Evolutionary conservation across 1,140 invertebrate species (phyloP), one percentile per base, ranked within the genome.

Genomic region (Drosophila eugracilis): DNA sequence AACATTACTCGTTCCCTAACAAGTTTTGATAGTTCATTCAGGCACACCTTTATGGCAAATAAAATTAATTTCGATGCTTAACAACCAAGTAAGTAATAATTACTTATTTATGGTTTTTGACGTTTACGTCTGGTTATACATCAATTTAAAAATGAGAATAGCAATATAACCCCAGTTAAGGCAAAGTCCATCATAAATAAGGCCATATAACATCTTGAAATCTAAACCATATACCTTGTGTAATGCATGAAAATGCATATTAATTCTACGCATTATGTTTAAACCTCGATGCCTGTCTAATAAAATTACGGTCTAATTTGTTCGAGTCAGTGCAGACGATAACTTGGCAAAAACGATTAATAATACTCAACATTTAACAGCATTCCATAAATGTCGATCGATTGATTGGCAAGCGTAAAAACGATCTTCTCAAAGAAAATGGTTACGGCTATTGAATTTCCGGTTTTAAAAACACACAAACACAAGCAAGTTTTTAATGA

Each of bases 381-480:
- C 52, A 42, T 42, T 54, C 52, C 52, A 21, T 24, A 65, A 62
- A 48, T 30, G 39, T 47, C 59, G n/a, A 26, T 58, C 22, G 21
- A 6, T 57, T n/a, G 12, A 65, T 44, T 22, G 21, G 22, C 21
- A 45, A 22, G 21, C 2, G 41, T n/a, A 7, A 9, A 10, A 45
- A 5, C 15, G 5, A 42, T 36, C 34, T 47, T 1, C 26, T 36
- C 22, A 12, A 34, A 34, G 58, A 57, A 63, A 63, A 54, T 37
- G n/a, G 19, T 17, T 24, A 15, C 44, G 19, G 6, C 9, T 2
- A 12, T 65, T 32, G 47, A 5, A 37, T 65, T 30, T 62, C 57
- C 60, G 30, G 60, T 48, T 65, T 34, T 28, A 10, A n/a, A n/a
- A n/a, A 1, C 19, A 3, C 9, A 28, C 37, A 32, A 44, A 32